phyloP scores from a whole-genome alignment of 2,113 vertebrate genomes.

The Apodemus sylvaticus region DNA sequence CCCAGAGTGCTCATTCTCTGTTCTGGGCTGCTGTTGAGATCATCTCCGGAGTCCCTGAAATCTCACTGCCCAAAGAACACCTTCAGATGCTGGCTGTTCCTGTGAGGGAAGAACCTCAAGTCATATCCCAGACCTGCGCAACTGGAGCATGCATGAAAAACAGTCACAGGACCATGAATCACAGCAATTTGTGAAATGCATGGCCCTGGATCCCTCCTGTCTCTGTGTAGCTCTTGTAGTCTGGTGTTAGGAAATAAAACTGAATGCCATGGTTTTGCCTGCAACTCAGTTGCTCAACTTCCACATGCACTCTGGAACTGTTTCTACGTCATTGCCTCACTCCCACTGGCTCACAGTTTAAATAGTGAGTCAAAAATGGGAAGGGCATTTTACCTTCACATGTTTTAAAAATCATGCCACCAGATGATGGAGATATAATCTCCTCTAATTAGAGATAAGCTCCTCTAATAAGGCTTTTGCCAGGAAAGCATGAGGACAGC shows the following conservation, averaged over 20 bases:
- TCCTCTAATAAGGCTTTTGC: not conserved
- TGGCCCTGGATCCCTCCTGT: not conserved
- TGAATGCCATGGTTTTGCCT: not conserved
- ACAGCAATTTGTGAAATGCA: not conserved
- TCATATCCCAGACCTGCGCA: no score
- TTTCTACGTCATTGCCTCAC: not conserved
- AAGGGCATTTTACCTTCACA: no score
- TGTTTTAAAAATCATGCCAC: not conserved
- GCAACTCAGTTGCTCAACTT: not conserved
- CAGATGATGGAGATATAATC: not conserved
- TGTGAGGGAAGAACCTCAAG: not conserved
- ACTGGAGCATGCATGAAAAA: not conserved
- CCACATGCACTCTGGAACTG: no score
- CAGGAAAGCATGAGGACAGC: not conserved
- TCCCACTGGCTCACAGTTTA: not conserved
- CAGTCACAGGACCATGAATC: not conserved
- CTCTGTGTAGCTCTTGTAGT: not conserved
- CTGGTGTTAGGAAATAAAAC: not conserved
- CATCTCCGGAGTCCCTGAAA: not conserved
- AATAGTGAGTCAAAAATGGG: not conserved
- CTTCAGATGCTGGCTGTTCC: not conserved
- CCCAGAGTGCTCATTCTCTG: not conserved
- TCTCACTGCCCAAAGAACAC: not conserved
- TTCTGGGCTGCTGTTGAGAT: not conserved
- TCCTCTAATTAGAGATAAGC: no score